Evolutionary conservation across 2,113 vertebrate genomes (phyloP).

Genomic region (Antennarius striatus): DNA sequence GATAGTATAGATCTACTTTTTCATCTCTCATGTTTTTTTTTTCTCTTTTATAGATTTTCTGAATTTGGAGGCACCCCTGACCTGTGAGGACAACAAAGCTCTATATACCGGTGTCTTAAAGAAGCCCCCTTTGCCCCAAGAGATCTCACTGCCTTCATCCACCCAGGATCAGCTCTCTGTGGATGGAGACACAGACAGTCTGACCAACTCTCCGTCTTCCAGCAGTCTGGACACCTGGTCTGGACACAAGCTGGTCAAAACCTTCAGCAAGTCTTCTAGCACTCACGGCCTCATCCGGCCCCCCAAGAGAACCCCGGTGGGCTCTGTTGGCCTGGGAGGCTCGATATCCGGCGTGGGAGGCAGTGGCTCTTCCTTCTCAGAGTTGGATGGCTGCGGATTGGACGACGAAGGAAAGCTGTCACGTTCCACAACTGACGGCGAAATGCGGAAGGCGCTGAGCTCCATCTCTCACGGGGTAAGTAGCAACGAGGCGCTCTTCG

Average conservation of each 20-base stretch:
- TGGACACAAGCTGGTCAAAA: conserved; percentile 91
- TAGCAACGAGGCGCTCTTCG: conserved; percentile 86
- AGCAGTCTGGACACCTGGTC: conserved; percentile 91
- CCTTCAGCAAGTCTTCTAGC: conserved; percentile 87
- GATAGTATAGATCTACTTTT: too few relatives aligned
- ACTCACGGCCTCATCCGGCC: conserved; percentile 91
- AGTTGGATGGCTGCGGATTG: conserved; percentile 83
- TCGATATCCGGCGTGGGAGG: conserved; percentile 68
- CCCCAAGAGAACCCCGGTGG: conserved; percentile 81
- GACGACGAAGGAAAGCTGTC: conserved; percentile 90
- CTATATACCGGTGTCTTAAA: conserved; percentile 94
- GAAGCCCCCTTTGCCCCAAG: conserved; percentile 84
- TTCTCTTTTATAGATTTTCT: conserved; percentile 76
- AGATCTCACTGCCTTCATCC: conserved; percentile 82
- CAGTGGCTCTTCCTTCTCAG: conserved; percentile 92
- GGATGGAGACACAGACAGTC: conserved; percentile 85
- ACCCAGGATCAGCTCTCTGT: conserved; percentile 81
- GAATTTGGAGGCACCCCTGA: conserved; percentile 79
- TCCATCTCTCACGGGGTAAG: conserved; percentile 97
- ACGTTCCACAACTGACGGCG: conserved; percentile 89
- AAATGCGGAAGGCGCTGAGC: conserved; percentile 91
- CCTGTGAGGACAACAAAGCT: conserved; percentile 86
- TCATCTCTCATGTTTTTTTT: background rate
- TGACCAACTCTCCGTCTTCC: conserved; percentile 90
- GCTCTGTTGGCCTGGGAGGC: conserved; percentile 49